Evolutionary conservation across 2,888 invertebrate genomes (phyloP).

Genomic region (Limnephilus auricula): DNA sequence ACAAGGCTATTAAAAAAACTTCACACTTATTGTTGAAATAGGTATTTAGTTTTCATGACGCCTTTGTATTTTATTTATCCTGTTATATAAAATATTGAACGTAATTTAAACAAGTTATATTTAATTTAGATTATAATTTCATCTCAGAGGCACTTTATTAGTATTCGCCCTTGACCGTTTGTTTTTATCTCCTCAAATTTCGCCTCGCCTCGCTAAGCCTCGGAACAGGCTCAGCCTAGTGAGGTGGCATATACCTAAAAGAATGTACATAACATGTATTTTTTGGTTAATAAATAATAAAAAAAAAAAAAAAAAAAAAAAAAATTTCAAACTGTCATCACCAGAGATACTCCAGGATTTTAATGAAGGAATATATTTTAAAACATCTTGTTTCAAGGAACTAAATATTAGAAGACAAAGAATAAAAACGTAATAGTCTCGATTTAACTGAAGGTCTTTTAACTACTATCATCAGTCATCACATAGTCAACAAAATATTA

Average conservation of each 20-base stretch:
- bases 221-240: no score
- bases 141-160: neutral
- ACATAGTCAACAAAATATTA: no score
- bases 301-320: no score
- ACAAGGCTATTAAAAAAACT: no score
- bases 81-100: neutral
- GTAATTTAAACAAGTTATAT: no score
- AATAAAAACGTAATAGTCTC: neutral
- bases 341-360: neutral
- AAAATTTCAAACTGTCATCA: neutral
- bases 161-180: neutral
- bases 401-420: neutral
- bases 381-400: neutral
- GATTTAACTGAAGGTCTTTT: neutral
- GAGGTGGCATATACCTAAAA: no score
- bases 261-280: no score
- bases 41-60: neutral
- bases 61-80: neutral
- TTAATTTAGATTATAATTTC: neutral
- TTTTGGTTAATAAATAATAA: no score
- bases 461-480: no score
- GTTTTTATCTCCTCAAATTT: neutral
- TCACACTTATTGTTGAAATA: no score
- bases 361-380: neutral
- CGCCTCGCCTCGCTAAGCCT: no score